Percentiles rank a stretch among this genome's conserved stretches.
These are phyloP conservation scores for Syngnathus scovelli DNA, from an alignment of 2,113 vertebrate species.

Conservation along the genomic window DNA sequence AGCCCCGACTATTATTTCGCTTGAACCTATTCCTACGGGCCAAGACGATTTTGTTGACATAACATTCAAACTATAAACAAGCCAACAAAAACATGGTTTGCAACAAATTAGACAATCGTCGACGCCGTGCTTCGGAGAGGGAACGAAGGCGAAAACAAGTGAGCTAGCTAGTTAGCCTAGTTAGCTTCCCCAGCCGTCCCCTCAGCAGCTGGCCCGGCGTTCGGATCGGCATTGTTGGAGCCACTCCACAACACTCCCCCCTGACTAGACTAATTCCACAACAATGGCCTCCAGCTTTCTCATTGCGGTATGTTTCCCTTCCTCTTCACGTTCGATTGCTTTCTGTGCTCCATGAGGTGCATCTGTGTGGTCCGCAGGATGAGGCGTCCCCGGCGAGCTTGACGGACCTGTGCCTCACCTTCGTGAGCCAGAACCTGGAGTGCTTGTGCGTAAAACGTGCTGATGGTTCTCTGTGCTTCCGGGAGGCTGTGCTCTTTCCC, in stretches of 20 bases:
- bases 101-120: conserved; percentile 1
- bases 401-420: conserved; percentile 89
- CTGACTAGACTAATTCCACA: conserved; percentile 2
- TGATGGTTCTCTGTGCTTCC: conserved; percentile 87
- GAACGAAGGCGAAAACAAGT: conserved; percentile 45
- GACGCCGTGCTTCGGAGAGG: conserved; percentile 4
- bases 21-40: not conserved
- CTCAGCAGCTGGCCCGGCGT: not conserved
- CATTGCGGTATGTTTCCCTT: conserved; percentile 46
- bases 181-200: not conserved
- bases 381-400: conserved; percentile 87
- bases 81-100: conserved; percentile 36
- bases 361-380: conserved; percentile 70
- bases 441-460: conserved; percentile 86
- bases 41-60: not conserved
- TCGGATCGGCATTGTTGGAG: not conserved
- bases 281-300: conserved; percentile 54
- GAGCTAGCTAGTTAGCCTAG: conserved; percentile 48
- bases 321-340: not conserved
- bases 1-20: not conserved
- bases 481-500: conserved; percentile 91
- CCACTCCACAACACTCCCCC: not conserved
- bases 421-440: conserved; percentile 87
- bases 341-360: not conserved
- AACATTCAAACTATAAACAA: not conserved